A percentile compares a stretch with the other conserved stretches of the same genome.
Conservation (phyloP, 1,140 invertebrate species). For the Calycopis cecrops region DNA sequence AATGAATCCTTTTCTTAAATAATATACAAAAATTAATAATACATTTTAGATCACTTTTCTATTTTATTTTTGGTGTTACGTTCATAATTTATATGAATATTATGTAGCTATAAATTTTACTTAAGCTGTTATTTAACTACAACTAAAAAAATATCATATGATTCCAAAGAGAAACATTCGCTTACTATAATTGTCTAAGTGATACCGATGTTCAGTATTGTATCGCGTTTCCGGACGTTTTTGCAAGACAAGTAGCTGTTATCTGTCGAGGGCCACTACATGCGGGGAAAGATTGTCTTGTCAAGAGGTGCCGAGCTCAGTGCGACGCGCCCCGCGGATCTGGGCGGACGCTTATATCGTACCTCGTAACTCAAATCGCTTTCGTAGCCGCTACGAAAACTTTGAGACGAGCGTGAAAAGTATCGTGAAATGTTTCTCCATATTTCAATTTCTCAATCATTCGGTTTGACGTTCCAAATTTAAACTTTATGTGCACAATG, state of each 20-base stretch:
- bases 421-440: slow-evolving; percentile 3
- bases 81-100: too few species aligned
- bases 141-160: too few species aligned
- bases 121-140: too few species aligned
- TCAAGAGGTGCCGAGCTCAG: slow-evolving; percentile 56
- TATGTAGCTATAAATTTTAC: too few species aligned
- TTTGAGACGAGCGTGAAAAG: slow-evolving; percentile 27
- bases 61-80: too few species aligned
- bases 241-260: slow-evolving; percentile 51
- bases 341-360: slow-evolving; percentile 55
- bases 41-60: too few species aligned
- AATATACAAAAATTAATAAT: too few species aligned
- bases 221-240: too few species aligned
- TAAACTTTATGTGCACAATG: slow-evolving; percentile 7
- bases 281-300: slow-evolving; percentile 63
- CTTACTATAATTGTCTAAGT: too few species aligned
- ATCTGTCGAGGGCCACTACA: slow-evolving; percentile 55
- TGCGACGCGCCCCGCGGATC: slow-evolving; percentile 53
- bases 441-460: not conserved
- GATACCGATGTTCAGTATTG: slow-evolving; percentile 33
- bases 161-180: too few species aligned
- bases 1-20: too few species aligned
- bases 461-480: not conserved
- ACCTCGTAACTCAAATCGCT: slow-evolving; percentile 32
- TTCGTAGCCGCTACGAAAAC: slow-evolving; percentile 38